Evolutionary conservation across 2,797 vertebrate species (phyloP).

Genomic region (Peromyscus aztecus): DNA sequence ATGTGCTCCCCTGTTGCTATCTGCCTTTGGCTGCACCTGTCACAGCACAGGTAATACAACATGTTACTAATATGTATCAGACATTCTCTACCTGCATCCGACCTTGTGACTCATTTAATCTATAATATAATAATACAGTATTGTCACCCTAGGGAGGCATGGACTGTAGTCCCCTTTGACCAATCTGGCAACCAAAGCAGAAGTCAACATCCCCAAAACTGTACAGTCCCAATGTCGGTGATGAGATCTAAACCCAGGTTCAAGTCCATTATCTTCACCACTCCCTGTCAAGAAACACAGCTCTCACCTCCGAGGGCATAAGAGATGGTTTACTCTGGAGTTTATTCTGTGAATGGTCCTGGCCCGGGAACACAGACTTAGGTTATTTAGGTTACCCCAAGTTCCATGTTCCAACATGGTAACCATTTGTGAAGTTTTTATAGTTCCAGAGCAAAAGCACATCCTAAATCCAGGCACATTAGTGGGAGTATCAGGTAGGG

Average conservation of each 20-base stretch:
- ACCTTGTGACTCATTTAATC: not conserved
- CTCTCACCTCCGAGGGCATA: not conserved
- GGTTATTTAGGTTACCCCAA: not conserved
- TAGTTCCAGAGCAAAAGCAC: not conserved
- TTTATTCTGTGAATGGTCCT: no score
- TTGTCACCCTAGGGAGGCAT: not conserved
- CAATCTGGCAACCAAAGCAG: not conserved
- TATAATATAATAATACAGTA: not conserved
- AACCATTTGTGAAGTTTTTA: not conserved
- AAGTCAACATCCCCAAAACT: not conserved
- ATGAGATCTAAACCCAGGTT: not conserved
- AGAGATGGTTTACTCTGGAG: not conserved
- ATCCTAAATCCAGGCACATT: not conserved
- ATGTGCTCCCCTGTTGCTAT: not conserved
- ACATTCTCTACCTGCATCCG: not conserved
- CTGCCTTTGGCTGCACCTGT: no score
- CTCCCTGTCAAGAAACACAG: not conserved
- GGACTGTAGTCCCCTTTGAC: not conserved
- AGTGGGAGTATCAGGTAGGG: not conserved
- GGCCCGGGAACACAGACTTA: not conserved
- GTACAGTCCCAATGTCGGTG: not conserved
- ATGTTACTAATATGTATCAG: not conserved
- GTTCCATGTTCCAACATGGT: not conserved
- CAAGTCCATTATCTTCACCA: not conserved
- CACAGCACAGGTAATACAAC: not conserved